Percentiles rank a stretch among this genome's conserved stretches.
phyloP scores from a whole-genome alignment of 2,113 vertebrate species.

The Phyllopteryx taeniolatus region DNA sequence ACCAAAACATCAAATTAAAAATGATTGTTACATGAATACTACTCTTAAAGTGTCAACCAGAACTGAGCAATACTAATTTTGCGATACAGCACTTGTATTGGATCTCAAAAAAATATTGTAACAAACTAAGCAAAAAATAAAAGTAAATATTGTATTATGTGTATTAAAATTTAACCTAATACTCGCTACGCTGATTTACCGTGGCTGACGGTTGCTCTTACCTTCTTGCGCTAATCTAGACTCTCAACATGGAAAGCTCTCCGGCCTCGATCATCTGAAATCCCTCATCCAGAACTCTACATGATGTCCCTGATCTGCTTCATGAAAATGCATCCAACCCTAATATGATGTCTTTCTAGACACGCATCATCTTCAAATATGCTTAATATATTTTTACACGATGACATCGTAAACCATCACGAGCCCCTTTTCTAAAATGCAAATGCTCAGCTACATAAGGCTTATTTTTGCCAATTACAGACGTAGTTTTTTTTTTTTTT shows the following conservation, averaged over 20 bases:
- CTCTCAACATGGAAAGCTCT: constrained; percentile 38
- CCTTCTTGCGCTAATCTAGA: constrained; percentile 43
- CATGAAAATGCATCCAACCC: constrained; percentile 24
- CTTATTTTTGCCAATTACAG: neutral
- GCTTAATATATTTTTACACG: neutral
- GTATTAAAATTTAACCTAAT: no score
- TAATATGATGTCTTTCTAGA: neutral
- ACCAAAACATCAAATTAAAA: no score
- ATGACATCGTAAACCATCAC: neutral
- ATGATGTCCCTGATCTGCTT: constrained; percentile 7
- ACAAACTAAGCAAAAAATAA: no score
- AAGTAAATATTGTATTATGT: no score
- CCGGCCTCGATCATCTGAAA: constrained; percentile 42
- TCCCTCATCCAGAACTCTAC: constrained; percentile 32
- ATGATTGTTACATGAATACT: no score
- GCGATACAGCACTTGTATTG: no score
- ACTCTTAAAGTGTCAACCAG: no score
- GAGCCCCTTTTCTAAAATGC: neutral
- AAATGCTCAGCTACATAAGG: neutral
- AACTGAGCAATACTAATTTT: no score
- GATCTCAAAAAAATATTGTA: no score
- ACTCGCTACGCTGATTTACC: no score
- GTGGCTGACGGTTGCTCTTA: constrained; percentile 10
- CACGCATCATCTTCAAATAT: neutral
- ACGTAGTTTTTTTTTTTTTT: neutral